These are phyloP conservation scores for Exocentrus adspersus DNA, from an alignment of 2,888 invertebrate species.

Conservation along the genomic window DNA sequence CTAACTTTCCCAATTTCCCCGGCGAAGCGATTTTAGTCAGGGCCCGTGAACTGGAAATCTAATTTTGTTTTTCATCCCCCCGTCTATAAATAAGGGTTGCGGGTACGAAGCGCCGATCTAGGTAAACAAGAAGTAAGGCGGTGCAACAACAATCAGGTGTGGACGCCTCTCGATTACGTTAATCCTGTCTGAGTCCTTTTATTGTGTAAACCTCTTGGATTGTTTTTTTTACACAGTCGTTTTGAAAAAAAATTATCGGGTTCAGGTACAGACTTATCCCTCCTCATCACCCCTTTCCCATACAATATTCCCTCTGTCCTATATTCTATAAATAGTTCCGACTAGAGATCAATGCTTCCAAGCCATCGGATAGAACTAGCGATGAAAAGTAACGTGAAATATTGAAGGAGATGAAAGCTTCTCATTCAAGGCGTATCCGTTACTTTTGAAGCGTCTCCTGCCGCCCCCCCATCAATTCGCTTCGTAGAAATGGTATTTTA, in stretches of 20 bases:
- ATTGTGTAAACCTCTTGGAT: too few relatives aligned
- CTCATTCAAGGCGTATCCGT: neutral
- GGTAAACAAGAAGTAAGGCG: too few relatives aligned
- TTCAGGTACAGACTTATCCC: too few relatives aligned
- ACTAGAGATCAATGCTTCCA: constrained; percentile 17
- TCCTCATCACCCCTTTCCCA: neutral
- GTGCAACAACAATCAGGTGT: too few relatives aligned
- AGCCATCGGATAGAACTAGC: neutral
- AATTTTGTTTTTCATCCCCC: constrained; percentile 18
- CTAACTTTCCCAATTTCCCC: constrained; percentile 23
- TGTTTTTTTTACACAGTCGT: too few relatives aligned
- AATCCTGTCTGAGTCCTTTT: too few relatives aligned
- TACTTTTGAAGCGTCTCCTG: neutral
- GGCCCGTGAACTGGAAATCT: constrained; percentile 23
- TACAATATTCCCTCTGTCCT: neutral
- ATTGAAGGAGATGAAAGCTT: constrained; percentile 2
- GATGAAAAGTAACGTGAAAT: constrained; percentile 5
- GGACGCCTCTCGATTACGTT: too few relatives aligned
- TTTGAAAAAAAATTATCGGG: too few relatives aligned
- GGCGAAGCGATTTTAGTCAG: constrained; percentile 16
- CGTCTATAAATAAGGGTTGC: constrained; percentile 15
- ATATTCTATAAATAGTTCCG: constrained; percentile 21
- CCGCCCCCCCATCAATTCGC: neutral
- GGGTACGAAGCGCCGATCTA: neutral
- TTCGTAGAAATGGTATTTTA: neutral